Evolutionary conservation across 1,140 invertebrate genomes (phyloP), one percentile per base, ranked within the genome.

Genomic region (Fopius arisanus): DNA sequence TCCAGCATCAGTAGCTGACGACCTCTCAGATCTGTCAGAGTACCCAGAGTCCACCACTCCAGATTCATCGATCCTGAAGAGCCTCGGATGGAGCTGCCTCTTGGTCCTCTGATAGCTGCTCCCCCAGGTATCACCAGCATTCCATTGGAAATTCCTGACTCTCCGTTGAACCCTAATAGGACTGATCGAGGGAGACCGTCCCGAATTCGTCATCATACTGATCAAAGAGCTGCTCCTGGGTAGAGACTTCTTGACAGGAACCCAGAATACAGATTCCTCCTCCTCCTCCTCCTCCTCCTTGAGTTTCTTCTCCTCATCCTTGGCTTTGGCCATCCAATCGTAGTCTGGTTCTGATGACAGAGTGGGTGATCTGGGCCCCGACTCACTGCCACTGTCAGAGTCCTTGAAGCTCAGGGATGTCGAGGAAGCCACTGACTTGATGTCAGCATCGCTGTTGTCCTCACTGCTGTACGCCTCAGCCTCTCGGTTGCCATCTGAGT

Each of bases 201-300:
- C 37, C 16, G 48, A 29, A 14, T 2, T 70, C 9, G 79, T 77
- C 16, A 23, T 14, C 10, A 77, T 43, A 41, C 79, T 82, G 9
- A 80, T 5, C 1, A 74, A 31, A 10, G 80, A 81, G 37, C 78
- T 82, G 2, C 72, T 78, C 19, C 79, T 63, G 1, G 76, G 78
- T 10, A 82, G 14, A 2, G 75, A 75, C 3, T 29, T 76, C 1
- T 77, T 10, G 33, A 28, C 28, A 0, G 79, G 76, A 62, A 81
- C 80, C 81, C 81, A 83, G 37, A 77, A 77, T 0, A 79, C 78
- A 54, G 73, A 7, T 12, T 79, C 75, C 0, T 74, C 70, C 0
- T 29, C n/a, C 66, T 66, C 69, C 14, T 37, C 4, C 21, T 62
- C 31, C 67, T 54, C 0, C 2, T 26, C 10, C 66, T 66, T 70